A percentile compares a stretch with the other conserved stretches of the same genome.
Evolutionary conservation across 2,113 vertebrate genomes (phyloP).

Genomic region (Lepus timidus): DNA sequence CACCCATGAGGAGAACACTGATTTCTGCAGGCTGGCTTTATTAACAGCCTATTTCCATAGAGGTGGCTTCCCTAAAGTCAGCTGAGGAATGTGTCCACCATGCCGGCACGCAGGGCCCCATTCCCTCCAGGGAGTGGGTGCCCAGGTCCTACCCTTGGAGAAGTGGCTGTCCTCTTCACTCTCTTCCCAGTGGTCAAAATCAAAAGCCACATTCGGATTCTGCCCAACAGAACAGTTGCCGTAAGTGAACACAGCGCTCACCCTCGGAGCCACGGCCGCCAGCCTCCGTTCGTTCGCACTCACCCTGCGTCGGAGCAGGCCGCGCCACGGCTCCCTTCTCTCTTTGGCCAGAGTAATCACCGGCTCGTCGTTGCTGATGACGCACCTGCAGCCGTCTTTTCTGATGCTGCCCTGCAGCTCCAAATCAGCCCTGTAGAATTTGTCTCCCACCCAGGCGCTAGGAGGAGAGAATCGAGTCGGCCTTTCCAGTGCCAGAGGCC

Average conservation of each 20-base stretch:
- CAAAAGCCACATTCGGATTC: slow-evolving; percentile 87
- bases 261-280: rapidly evolving
- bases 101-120: rapidly evolving
- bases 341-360: slow-evolving; percentile 85
- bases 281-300: background rate
- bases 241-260: background rate
- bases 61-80: background rate
- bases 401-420: slow-evolving; percentile 82
- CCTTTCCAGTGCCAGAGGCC: background rate
- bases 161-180: slow-evolving; percentile 82
- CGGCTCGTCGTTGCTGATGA: slow-evolving; percentile 79
- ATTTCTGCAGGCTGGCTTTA: background rate
- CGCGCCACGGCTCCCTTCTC: slow-evolving; percentile 78
- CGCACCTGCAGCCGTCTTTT: slow-evolving; percentile 80
- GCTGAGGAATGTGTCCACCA: rapidly evolving
- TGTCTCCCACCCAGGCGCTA: slow-evolving; percentile 87
- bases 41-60: background rate
- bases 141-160: slow-evolving; percentile 81
- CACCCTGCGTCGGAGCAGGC: slow-evolving; percentile 86
- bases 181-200: slow-evolving; percentile 89
- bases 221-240: slow-evolving; percentile 72
- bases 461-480: background rate
- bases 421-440: slow-evolving; percentile 86
- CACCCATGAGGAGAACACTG: background rate
- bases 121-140: background rate